Percentiles rank a stretch among this genome's conserved stretches.
phyloP scores from a whole-genome alignment of 1,140 invertebrate species.

The Andrena cerasifolii region DNA sequence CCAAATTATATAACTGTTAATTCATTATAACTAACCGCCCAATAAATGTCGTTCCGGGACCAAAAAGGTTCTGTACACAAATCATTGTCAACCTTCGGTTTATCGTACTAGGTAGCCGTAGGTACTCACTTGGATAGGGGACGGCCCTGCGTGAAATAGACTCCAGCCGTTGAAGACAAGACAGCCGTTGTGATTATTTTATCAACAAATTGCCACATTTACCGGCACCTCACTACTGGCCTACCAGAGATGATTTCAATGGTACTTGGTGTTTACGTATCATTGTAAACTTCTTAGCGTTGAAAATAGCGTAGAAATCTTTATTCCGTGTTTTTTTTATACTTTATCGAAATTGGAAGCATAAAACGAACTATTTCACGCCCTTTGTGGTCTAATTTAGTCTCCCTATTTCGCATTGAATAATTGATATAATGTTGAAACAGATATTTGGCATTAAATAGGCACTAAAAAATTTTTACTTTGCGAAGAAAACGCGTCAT shows the following conservation, averaged over 20 bases:
- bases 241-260: conserved; percentile 44
- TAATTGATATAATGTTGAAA: too few relatives aligned
- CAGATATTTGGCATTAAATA: too few relatives aligned
- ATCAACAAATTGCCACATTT: conserved; percentile 69
- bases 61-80: conserved; percentile 12
- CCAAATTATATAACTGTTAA: conserved; percentile 21
- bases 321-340: too few relatives aligned
- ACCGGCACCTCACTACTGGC: conserved; percentile 52
- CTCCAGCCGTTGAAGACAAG: conserved; percentile 52
- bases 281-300: too few relatives aligned
- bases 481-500: too few relatives aligned
- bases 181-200: conserved; percentile 62
- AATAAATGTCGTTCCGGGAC: conserved; percentile 24
- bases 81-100: conserved; percentile 41
- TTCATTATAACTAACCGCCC: conserved; percentile 31
- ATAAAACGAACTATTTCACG: too few relatives aligned
- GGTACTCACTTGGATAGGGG: not conserved
- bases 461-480: too few relatives aligned
- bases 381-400: too few relatives aligned
- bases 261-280: conserved; percentile 56
- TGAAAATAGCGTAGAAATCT: too few relatives aligned
- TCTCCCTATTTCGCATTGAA: too few relatives aligned
- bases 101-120: conserved; percentile 29
- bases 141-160: conserved; percentile 64
- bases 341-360: too few relatives aligned